These are phyloP conservation scores for Chrysopa pallens DNA, from an alignment of 1,140 invertebrate species.

Conservation along the genomic window DNA sequence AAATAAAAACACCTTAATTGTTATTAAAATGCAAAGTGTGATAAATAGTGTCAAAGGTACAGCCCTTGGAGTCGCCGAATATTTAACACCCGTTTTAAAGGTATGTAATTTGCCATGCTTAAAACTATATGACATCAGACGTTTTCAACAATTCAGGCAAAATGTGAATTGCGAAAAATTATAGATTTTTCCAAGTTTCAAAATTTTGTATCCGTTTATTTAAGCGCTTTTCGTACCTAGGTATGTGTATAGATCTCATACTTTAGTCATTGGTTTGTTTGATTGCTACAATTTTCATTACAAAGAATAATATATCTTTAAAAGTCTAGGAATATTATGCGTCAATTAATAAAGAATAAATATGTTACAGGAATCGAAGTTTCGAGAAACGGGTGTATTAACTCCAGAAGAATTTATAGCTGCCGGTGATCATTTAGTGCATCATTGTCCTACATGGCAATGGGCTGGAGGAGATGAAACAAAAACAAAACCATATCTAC, in stretches of 20 bases:
- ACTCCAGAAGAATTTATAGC: conserved; percentile 94
- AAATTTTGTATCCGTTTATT: no score
- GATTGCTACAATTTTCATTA: no score
- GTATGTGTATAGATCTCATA: no score
- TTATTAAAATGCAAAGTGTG: conserved; percentile 69
- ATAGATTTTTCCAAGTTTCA: no score
- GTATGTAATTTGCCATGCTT: conserved; percentile 25
- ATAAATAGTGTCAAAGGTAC: conserved; percentile 91
- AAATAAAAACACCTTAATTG: no score
- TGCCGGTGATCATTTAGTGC: conserved; percentile 95
- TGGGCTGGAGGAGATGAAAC: conserved; percentile 86
- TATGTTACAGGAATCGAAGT: conserved; percentile 78
- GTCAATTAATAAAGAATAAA: not conserved
- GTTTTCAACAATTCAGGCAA: no score
- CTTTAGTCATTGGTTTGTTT: no score
- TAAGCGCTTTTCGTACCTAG: no score
- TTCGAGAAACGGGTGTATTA: conserved; percentile 92
- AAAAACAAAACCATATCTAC: conserved; percentile 73
- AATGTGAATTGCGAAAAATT: no score
- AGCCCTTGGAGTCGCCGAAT: conserved; percentile 87
- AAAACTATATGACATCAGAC: no score
- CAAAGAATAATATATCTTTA: no score
- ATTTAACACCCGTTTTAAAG: conserved; percentile 90
- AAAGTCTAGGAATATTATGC: no score
- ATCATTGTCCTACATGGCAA: conserved; percentile 99